phyloP scores from a whole-genome alignment of 2,888 invertebrate species.

The Dryobota labecula region DNA sequence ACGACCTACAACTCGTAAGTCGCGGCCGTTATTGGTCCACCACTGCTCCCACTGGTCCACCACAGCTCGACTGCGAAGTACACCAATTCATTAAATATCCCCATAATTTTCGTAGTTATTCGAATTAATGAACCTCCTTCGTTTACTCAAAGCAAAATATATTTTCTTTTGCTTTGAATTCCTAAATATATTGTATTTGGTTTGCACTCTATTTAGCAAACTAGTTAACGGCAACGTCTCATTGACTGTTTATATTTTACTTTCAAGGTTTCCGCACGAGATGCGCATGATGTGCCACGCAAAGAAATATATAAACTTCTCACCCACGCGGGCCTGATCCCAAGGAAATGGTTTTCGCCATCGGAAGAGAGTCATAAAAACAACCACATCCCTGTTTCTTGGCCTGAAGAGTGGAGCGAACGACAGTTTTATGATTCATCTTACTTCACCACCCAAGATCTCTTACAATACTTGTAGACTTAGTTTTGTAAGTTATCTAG shows the following conservation, averaged over 20 bases:
- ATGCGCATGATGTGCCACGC: slow-evolving; percentile 91
- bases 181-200: not conserved
- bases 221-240: not conserved
- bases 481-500: slow-evolving; percentile 42
- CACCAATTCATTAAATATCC: not conserved
- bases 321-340: slow-evolving; percentile 92
- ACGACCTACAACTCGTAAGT: no score
- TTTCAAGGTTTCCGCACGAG: slow-evolving; percentile 90
- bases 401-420: slow-evolving; percentile 56
- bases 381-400: slow-evolving; percentile 56
- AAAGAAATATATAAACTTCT: slow-evolving; percentile 92
- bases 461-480: slow-evolving; percentile 78
- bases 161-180: not conserved
- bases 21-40: no score
- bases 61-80: not conserved
- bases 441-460: slow-evolving; percentile 75
- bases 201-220: slow-evolving; percentile 19
- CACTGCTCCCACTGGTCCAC: no score
- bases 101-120: not conserved
- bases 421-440: slow-evolving; percentile 67
- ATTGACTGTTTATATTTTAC: slow-evolving; percentile 24
- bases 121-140: not conserved
- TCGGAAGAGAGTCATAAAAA: slow-evolving; percentile 22
- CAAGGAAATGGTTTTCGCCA: slow-evolving; percentile 69
- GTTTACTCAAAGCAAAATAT: not conserved